Base-by-base conservation (phyloP, 2,113 vertebrate species). In the Recurvirostra avosetta region DNA sequence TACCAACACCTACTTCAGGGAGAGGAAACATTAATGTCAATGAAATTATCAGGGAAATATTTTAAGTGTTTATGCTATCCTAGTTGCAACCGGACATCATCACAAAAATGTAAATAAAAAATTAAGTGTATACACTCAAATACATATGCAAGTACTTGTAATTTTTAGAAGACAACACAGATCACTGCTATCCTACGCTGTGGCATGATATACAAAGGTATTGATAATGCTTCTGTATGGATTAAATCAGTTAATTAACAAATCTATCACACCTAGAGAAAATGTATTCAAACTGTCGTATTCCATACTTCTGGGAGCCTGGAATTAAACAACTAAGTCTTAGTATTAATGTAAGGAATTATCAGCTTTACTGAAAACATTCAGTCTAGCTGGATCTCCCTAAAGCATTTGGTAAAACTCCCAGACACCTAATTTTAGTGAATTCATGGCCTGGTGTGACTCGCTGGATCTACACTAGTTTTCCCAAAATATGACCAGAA, bases 231-330 rank as follows among this genome's bases (percentile, higher is more conserved):
- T 89, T 79, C 5, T 3, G 15, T 62, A 59, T 78, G 65, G 74
- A 94, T 96, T 96, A 90, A 58, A 92, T 77, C 62, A 83, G 85
- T 93, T 92, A 83, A 92, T 92, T 81, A 94, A 23, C 41, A 67
- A 91, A 81, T 67, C 59, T 36, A 83, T 55, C 68, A 68, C 61
- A 86, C 36, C 45, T 78, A 77, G 38, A 85, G 52, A 61, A 94
- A 94, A 83, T 62, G 12, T 73, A 79, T 90, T 92, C 92, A 86
- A 47, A 52, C 38, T 92, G 59, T 40, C 16, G 3, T 75, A 92
- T 86, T 79, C 56, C 58, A 77, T 76, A 70, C 40, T 32, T 75
- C 80, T 92, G 65, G 32, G 59, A 94, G 22, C 20, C 55, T 65
- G 59, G 68, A 96, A 94, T 96, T 83, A 92, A 96, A 90, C 21